These are phyloP conservation scores for Nasonia vitripennis DNA, from an alignment of 1,140 invertebrate species.

Conservation along the genomic window DNA sequence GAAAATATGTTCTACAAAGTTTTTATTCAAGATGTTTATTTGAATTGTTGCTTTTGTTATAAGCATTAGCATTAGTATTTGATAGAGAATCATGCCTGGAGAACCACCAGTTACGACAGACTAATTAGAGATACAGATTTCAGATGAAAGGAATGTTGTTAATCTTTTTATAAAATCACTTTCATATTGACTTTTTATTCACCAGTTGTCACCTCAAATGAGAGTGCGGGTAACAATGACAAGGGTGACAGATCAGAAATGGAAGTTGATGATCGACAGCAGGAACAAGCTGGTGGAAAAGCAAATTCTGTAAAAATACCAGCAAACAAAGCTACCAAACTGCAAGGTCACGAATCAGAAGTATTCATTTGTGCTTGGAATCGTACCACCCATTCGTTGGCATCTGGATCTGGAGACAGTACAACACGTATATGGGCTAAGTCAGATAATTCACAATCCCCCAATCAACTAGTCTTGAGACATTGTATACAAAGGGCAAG, in stretches of 20 bases:
- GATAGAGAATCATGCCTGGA: too few species aligned
- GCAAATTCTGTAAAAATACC: slow-evolving; percentile 90
- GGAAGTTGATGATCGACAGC: slow-evolving; percentile 83
- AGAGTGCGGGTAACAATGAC: slow-evolving; percentile 66
- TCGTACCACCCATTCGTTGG: slow-evolving; percentile 95
- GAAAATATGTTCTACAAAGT: too few species aligned
- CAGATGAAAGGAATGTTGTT: too few species aligned
- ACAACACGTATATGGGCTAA: too few species aligned
- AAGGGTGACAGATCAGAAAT: slow-evolving; percentile 73
- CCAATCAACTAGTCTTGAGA: too few species aligned
- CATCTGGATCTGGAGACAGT: slow-evolving; percentile 98
- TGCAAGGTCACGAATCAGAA: slow-evolving; percentile 97
- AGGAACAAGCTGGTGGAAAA: slow-evolving; percentile 71
- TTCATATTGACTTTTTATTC: not conserved
- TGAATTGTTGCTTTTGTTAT: too few species aligned
- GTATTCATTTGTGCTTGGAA: slow-evolving; percentile 99
- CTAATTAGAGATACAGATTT: too few species aligned
- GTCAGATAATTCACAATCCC: too few species aligned
- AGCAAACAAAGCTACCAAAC: slow-evolving; percentile 93
- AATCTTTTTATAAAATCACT: not conserved
- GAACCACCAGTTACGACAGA: too few species aligned
- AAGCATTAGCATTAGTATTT: too few species aligned
- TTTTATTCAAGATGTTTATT: too few species aligned
- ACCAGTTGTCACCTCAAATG: slow-evolving; percentile 68
- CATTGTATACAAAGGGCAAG: too few species aligned